Evolutionary conservation across 2,797 vertebrate species (phyloP).

Genomic region (Bovichtus variegatus): DNA sequence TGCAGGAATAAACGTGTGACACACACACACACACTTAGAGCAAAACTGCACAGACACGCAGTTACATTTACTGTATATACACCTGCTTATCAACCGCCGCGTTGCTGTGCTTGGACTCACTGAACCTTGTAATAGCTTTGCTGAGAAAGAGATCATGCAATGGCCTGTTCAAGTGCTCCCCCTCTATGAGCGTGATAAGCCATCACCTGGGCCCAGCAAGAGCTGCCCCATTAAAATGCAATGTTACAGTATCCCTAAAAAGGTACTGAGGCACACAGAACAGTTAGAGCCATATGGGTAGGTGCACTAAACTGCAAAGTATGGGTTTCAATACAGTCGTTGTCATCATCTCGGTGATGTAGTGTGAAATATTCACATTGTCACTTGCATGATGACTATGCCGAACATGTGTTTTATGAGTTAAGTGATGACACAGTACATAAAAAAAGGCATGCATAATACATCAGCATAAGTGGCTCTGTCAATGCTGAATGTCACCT

Average conservation of each 20-base stretch:
- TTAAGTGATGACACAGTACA: conserved; percentile 35
- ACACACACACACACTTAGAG: conserved; percentile 12
- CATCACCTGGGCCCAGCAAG: conserved; percentile 65
- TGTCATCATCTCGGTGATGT: conserved; percentile 23
- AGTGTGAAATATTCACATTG: conserved; percentile 67
- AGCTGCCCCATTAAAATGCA: conserved; percentile 68
- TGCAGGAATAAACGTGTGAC: conserved; percentile 26
- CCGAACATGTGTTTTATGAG: conserved; percentile 45
- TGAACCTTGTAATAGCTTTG: conserved; percentile 85
- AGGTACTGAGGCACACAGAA: conserved; percentile 51
- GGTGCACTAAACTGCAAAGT: conserved; percentile 47
- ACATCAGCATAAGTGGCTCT: conserved; percentile 23
- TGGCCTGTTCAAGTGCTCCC: conserved; percentile 73
- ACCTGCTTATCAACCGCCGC: conserved; percentile 65
- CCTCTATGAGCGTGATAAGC: conserved; percentile 76
- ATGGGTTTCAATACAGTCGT: conserved; percentile 17
- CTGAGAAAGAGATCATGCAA: conserved; percentile 80
- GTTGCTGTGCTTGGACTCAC: conserved; percentile 67
- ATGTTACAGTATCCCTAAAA: conserved; percentile 65
- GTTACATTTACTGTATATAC: conserved; percentile 63
- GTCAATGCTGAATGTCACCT: neutral
- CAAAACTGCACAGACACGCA: conserved; percentile 49
- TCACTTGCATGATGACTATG: conserved; percentile 26
- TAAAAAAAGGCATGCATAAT: conserved; percentile 35
- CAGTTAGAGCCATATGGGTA: conserved; percentile 43